Evolutionary conservation across 1,140 invertebrate genomes (phyloP).

Genomic region (Myzus persicae): DNA sequence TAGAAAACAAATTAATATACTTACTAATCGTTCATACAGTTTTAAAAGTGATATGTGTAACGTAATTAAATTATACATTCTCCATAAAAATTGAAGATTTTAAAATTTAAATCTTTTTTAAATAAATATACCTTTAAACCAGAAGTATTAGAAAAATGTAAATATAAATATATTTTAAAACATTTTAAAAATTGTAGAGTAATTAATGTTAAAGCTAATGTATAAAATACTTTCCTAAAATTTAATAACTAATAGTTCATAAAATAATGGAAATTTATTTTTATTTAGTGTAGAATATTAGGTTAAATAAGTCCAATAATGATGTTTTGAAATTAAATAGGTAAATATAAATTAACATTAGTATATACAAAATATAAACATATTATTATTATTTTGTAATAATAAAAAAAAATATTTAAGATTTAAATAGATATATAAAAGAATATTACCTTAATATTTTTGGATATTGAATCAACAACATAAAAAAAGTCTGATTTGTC

Average conservation of each 20-base stretch:
- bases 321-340: background rate
- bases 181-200: background rate
- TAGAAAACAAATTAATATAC: slow-evolving; percentile 5
- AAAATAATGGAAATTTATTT: too few relatives aligned
- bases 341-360: background rate
- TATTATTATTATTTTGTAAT: background rate
- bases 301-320: background rate
- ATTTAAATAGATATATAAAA: slow-evolving; percentile 1
- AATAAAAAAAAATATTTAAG: background rate
- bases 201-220: background rate
- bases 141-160: slow-evolving; percentile 1
- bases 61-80: background rate
- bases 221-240: slow-evolving; percentile 13
- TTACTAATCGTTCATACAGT: background rate
- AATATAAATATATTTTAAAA: background rate
- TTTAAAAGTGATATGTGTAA: background rate
- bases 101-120: slow-evolving; percentile 3
- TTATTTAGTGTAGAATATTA: background rate
- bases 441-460: background rate
- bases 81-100: slow-evolving; percentile 7
- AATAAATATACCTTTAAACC: background rate
- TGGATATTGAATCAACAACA: background rate
- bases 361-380: background rate
- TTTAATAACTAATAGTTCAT: background rate
- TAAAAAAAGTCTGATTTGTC: background rate